phyloP scores from a whole-genome alignment of 2,888 invertebrate genomes.

The Phaonia tiefii region DNA sequence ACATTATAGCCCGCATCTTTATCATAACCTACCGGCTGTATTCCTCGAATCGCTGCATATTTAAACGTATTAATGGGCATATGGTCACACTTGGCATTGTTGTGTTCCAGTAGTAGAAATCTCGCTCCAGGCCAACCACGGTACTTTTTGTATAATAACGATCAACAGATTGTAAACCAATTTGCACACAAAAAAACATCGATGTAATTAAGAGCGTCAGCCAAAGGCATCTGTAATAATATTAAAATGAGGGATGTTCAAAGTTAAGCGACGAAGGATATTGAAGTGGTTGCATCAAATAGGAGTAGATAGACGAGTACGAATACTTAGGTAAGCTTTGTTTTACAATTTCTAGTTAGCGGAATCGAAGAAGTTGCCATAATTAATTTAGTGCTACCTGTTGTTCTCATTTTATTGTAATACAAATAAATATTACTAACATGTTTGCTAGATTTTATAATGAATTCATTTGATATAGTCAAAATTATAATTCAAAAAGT shows the following conservation, averaged over 20 bases:
- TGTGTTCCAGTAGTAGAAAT: constrained; percentile 79
- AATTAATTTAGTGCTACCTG: too few relatives aligned
- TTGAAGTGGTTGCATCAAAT: constrained; percentile 8
- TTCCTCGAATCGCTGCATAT: constrained; percentile 69
- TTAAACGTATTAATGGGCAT: constrained; percentile 77
- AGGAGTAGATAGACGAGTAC: neutral
- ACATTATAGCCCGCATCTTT: constrained; percentile 4
- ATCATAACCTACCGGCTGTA: constrained; percentile 73
- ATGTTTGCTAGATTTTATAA: too few relatives aligned
- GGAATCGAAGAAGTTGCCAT: too few relatives aligned
- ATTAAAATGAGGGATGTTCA: neutral
- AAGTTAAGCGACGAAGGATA: neutral
- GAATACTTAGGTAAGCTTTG: neutral
- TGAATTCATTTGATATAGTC: too few relatives aligned
- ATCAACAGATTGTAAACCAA: constrained; percentile 76
- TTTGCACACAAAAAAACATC: constrained; percentile 73
- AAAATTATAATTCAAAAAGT: neutral
- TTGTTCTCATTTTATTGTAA: too few relatives aligned
- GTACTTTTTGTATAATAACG: constrained; percentile 78
- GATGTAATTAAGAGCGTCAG: constrained; percentile 72
- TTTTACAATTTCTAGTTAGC: neutral
- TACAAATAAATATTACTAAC: too few relatives aligned
- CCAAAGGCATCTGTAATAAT: constrained; percentile 73
- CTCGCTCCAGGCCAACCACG: constrained; percentile 77
- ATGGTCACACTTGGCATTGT: constrained; percentile 77